A percentile compares a stretch with the other conserved stretches of the same genome.
phyloP scores from a whole-genome alignment of 2,113 vertebrate genomes.

The Rhinoptilus africanus region DNA sequence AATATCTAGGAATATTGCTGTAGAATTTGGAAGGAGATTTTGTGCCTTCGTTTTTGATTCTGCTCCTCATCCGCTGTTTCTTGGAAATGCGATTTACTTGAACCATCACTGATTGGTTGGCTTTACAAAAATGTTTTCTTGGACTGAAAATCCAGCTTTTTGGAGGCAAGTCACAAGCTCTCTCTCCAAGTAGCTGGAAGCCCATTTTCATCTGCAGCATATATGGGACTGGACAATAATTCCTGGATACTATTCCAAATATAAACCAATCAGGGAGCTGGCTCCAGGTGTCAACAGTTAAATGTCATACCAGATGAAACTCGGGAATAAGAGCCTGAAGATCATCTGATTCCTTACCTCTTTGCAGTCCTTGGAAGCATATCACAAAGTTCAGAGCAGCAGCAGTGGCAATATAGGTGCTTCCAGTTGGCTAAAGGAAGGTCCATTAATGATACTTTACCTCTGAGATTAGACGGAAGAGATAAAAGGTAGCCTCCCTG shows the following conservation, averaged over 20 bases:
- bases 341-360: slow-evolving; percentile 43
- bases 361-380: neutral
- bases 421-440: neutral
- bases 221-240: neutral
- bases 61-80: neutral
- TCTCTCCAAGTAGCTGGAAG: slow-evolving; percentile 1
- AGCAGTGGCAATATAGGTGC: neutral
- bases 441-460: neutral
- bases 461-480: neutral
- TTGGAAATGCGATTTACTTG: slow-evolving; percentile 43
- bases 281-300: neutral
- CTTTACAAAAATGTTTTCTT: neutral
- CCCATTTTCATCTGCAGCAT: neutral
- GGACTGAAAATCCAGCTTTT: slow-evolving; percentile 17
- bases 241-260: slow-evolving; percentile 2
- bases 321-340: slow-evolving; percentile 6
- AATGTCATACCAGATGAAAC: neutral
- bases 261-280: neutral
- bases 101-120: slow-evolving; percentile 8
- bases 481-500: neutral
- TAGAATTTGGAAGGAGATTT: slow-evolving; percentile 24
- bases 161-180: neutral
- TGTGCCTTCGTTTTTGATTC: slow-evolving; percentile 54
- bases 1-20: slow-evolving; percentile 22
- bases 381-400: neutral